Base-by-base conservation (phyloP, 2,113 vertebrate genomes). In the Clarias macrocephalus region DNA sequence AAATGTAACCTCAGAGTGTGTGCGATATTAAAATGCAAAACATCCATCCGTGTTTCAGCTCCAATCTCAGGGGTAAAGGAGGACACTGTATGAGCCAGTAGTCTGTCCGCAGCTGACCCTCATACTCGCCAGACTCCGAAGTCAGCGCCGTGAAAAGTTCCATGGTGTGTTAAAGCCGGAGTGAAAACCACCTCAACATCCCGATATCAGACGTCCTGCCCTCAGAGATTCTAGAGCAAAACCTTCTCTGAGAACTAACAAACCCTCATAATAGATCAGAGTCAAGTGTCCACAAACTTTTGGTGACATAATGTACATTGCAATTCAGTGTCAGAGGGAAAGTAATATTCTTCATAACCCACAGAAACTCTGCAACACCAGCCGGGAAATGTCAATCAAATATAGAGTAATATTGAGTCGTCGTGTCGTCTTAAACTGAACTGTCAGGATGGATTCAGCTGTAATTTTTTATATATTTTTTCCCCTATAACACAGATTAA, bases 371-470 rank as follows among this genome's bases (percentile, higher is more conserved):
- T 57, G 21, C 5, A 33, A 21, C 33, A 59, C 18, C 54, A 80
- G 59, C 79, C 42, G 30, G 5, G 57, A 62, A 81, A 81, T 60
- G 30, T 60, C 56, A 62, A 60, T 60, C 56, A 62, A 60, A 60
- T 23, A 23, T 80, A 13, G 56, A 80, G 19, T 23, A 75, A 23
- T 25, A 11, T 21, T 62, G 79, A 37, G 57, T 37, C 16, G 25
- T 80, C 23, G 10, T 11, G 11, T 25, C 30, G 30, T 81, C 79
- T 60, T 42, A 68, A 80, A 37, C 8, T 62, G 3, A 66, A 28
- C 84, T 54, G 73, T 85, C 84, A 66, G 48, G n/a, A 54, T 12
- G 37, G 77, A 37, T 60, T 30, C 77, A 59, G 77, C 54, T 68
- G 76, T 56, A 62, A 80, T 60, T 33, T 52, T 33, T 63, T 72